A percentile compares a stretch with the other conserved stretches of the same genome.
phyloP scores from a whole-genome alignment of 2,797 vertebrate species.

The Poecilia gillii region DNA sequence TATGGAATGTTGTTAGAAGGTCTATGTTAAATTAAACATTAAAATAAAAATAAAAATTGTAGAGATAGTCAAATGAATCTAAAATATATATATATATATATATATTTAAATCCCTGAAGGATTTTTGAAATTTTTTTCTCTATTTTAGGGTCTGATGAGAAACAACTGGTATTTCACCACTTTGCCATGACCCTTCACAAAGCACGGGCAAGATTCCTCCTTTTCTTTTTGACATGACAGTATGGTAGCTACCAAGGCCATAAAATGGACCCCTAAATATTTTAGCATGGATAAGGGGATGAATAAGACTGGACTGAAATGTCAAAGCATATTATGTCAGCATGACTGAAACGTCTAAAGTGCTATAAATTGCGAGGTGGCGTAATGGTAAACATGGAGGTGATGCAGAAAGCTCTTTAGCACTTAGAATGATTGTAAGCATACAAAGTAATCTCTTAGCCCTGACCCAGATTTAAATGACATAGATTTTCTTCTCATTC shows the following conservation, averaged over 20 bases:
- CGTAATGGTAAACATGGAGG: slow-evolving; percentile 10
- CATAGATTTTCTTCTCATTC: slow-evolving; percentile 23
- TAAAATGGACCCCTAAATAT: slow-evolving; percentile 3
- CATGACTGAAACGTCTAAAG: background rate
- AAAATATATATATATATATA: background rate
- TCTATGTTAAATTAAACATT: background rate
- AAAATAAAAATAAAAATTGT: background rate
- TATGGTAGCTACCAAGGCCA: background rate
- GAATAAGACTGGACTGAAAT: background rate
- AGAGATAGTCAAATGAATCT: background rate
- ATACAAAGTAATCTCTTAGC: slow-evolving; percentile 13
- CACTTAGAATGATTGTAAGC: background rate
- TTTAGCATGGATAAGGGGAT: background rate
- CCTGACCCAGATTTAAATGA: slow-evolving; percentile 29
- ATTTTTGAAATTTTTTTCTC: background rate
- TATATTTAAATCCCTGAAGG: background rate
- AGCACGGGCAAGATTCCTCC: background rate
- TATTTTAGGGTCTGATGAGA: background rate
- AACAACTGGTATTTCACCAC: background rate
- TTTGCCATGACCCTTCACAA: background rate
- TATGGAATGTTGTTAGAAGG: background rate
- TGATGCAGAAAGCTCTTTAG: slow-evolving; percentile 4
- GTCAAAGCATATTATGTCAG: background rate
- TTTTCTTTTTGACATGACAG: background rate
- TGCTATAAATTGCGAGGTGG: background rate